Evolutionary conservation across 2,113 vertebrate species (phyloP).

Genomic region (Ellobius talpinus): DNA sequence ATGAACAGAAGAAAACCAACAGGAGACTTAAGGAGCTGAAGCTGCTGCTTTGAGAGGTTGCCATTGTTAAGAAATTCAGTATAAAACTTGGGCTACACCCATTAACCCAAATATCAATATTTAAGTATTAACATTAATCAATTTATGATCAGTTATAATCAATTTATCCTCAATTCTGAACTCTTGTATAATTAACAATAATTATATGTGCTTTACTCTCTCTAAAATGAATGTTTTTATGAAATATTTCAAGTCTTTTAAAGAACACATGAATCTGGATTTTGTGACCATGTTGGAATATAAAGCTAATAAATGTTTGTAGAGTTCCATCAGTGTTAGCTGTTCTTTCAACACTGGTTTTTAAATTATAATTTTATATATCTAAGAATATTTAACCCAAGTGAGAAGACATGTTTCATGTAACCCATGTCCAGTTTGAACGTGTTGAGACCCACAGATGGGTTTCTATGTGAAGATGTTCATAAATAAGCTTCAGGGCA

Average conservation of each 20-base stretch:
- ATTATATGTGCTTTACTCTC: neutral
- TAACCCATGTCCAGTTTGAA: neutral
- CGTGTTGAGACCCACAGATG: neutral
- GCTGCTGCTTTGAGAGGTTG: neutral
- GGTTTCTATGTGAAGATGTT: slow-evolving; percentile 32
- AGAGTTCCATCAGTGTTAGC: neutral
- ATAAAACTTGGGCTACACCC: neutral
- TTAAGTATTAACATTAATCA: neutral
- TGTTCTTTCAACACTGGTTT: slow-evolving; percentile 1
- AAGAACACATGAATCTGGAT: neutral
- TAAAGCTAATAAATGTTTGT: neutral
- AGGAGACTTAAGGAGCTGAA: neutral
- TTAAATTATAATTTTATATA: neutral
- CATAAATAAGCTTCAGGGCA: neutral
- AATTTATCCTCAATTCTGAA: neutral
- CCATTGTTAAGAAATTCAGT: slow-evolving; percentile 40
- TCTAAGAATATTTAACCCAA: slow-evolving; percentile 18
- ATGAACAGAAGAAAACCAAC: neutral
- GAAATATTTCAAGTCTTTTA: neutral
- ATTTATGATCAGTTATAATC: neutral
- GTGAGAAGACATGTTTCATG: slow-evolving; percentile 18
- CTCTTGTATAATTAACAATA: neutral
- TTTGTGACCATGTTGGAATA: slow-evolving; percentile 28
- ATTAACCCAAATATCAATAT: slow-evolving; percentile 8
- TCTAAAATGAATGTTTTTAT: neutral